Base-by-base conservation (phyloP, 2,797 vertebrate genomes). In the Coracias cyanogaster region DNA sequence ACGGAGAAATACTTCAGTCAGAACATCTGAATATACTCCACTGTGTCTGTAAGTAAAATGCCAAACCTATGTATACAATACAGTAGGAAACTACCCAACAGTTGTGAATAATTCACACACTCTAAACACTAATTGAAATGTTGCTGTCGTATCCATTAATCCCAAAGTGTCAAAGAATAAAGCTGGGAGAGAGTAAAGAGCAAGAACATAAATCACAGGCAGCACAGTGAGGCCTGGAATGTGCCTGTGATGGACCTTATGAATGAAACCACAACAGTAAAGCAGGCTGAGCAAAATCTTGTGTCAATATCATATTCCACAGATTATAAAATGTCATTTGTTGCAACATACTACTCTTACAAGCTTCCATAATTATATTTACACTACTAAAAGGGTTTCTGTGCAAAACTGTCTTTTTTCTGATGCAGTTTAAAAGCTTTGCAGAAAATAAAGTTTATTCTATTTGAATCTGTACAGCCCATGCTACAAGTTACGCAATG, bases 71-170 rank as follows among this genome's bases (percentile, higher is more conserved):
- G 89, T 94, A 97, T 94, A 97, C 96, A 96, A 89, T 97, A 97
- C 96, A 98, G 96, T 97, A 98, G 96, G 97, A 98, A 98, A 95
- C 90, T 97, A 97, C 90, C 95, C 97, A 97, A 97, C 97, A 97
- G 85, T 79, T 81, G 88, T 97, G 98, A 98, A 96, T 98, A 98
- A 98, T 97, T 94, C 18, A 49, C 90, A 96, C 97, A 94, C 95
- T 93, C 91, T 91, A 90, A 96, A 93, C 95, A 93, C 95, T 96
- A 97, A 97, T 93, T 97, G 96, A 97, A 97, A 97, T 94, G 96
- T 97, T 95, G 91, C 94, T 95, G 92, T 93, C 2, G 25, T 89
- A 94, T 92, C 95, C 95, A 97, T 97, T 97, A 97, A 97, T 97
- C 97, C 89, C 87, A 90, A 93, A 97, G 93, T 71, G 95, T 95